Percentiles rank a stretch among this genome's conserved stretches.
Evolutionary conservation across 2,113 vertebrate species (phyloP).

Genomic region (Redunca redunca): DNA sequence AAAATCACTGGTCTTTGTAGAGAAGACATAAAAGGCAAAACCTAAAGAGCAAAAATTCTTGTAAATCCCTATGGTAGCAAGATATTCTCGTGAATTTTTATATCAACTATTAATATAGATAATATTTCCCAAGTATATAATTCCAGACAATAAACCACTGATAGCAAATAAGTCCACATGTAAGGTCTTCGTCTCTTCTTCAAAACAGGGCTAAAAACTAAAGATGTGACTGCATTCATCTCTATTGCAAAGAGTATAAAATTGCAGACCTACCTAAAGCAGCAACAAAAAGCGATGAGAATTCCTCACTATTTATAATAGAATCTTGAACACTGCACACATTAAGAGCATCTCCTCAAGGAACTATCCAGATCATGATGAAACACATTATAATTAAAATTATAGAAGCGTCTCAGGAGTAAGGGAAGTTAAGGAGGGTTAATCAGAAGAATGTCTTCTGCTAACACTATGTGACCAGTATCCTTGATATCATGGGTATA

Average conservation of each 20-base stretch:
- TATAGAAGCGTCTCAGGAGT: neutral
- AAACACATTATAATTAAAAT: neutral
- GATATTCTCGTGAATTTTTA: no score
- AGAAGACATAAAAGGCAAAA: no score
- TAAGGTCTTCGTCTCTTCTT: neutral
- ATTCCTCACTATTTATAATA: neutral
- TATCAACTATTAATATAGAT: no score
- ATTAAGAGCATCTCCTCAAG: neutral
- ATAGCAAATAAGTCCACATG: neutral
- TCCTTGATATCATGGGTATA: neutral
- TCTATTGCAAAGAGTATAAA: neutral
- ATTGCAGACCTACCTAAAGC: conserved; percentile 6
- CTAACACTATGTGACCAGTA: neutral
- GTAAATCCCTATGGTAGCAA: no score
- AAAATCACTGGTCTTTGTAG: no score
- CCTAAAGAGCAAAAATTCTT: no score
- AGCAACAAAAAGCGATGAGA: neutral
- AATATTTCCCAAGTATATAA: no score
- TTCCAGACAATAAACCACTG: neutral
- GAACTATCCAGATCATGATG: neutral
- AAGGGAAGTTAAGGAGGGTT: neutral
- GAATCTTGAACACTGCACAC: neutral
- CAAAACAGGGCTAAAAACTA: neutral
- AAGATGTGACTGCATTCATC: neutral
- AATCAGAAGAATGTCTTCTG: neutral